Percentiles rank a stretch among this genome's conserved stretches.
Conservation (phyloP, 2,797 vertebrate species). For the Menidia menidia region DNA sequence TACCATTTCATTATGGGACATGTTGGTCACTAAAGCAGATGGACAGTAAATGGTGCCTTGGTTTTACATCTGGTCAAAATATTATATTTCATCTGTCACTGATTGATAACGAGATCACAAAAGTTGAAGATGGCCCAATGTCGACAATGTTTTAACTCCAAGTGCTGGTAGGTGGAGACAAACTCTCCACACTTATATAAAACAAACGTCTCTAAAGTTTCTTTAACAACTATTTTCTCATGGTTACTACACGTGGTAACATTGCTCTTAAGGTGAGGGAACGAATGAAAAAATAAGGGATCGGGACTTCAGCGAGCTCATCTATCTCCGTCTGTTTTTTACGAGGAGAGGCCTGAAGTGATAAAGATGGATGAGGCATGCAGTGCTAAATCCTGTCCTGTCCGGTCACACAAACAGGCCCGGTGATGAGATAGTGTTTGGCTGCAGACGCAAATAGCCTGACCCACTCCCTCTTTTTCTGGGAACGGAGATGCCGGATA, state of each 20-base stretch:
- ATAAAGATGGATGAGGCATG: slow-evolving; percentile 76
- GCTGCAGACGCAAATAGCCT: slow-evolving; percentile 45
- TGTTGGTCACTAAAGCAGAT: no score
- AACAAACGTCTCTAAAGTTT: background rate
- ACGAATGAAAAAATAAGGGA: slow-evolving; percentile 64
- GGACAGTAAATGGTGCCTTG: no score
- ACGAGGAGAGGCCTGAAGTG: slow-evolving; percentile 59
- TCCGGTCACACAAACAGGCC: slow-evolving; percentile 58
- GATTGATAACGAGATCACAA: no score
- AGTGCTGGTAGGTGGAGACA: background rate
- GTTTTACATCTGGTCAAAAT: no score
- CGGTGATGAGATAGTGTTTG: slow-evolving; percentile 74
- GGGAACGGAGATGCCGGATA: slow-evolving; percentile 44
- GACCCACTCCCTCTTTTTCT: slow-evolving; percentile 60
- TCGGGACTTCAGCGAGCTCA: slow-evolving; percentile 46
- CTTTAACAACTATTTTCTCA: background rate
- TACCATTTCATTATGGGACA: no score
- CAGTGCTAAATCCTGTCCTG: slow-evolving; percentile 69
- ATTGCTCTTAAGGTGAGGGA: slow-evolving; percentile 61
- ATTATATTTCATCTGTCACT: no score
- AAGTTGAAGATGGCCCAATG: background rate
- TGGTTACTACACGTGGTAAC: background rate
- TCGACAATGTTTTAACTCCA: background rate
- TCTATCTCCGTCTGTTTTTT: slow-evolving; percentile 74
- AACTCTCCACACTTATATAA: background rate